Evolutionary conservation across 1,140 invertebrate genomes (phyloP).

Genomic region (Drosophila malerkotliana): DNA sequence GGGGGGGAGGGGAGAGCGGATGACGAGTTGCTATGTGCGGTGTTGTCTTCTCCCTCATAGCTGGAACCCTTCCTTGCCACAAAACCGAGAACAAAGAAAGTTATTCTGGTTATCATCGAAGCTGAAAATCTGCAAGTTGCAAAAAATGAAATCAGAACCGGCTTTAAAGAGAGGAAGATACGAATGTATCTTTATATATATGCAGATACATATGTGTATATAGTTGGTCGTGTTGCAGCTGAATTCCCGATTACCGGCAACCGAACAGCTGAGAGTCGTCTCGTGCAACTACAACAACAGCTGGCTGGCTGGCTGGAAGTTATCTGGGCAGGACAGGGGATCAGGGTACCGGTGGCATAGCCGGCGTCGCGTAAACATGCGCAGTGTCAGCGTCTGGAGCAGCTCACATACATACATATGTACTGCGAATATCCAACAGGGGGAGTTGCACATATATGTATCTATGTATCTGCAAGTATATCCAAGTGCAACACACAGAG

Average conservation of each 20-base stretch:
- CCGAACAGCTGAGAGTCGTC: slow-evolving; percentile 68
- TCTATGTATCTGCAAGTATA: slow-evolving; percentile 29
- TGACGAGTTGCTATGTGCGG: neutral
- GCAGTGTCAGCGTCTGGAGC: slow-evolving; percentile 37
- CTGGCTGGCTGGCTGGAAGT: slow-evolving; percentile 52
- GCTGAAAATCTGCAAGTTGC: slow-evolving; percentile 24
- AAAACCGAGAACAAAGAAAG: slow-evolving; percentile 68
- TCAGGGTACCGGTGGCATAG: neutral
- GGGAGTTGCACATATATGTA: slow-evolving; percentile 14
- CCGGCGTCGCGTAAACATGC: slow-evolving; percentile 57
- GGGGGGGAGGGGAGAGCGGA: neutral
- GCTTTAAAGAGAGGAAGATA: slow-evolving; percentile 23
- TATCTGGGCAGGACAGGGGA: slow-evolving; percentile 5
- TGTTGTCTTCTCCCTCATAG: neutral
- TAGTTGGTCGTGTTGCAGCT: slow-evolving; percentile 68
- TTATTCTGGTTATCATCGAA: slow-evolving; percentile 56
- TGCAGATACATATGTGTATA: slow-evolving; percentile 4
- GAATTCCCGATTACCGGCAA: slow-evolving; percentile 66
- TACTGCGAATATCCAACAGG: neutral
- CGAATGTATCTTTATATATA: slow-evolving; percentile 14
- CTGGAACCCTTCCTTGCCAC: neutral
- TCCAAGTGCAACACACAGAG: slow-evolving; percentile 22
- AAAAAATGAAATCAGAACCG: slow-evolving; percentile 18
- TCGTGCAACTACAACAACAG: slow-evolving; percentile 78
- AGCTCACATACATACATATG: neutral